These are phyloP conservation scores for Phylloscopus trochiloides DNA, from an alignment of 2,113 vertebrate species.

Conservation along the genomic window DNA sequence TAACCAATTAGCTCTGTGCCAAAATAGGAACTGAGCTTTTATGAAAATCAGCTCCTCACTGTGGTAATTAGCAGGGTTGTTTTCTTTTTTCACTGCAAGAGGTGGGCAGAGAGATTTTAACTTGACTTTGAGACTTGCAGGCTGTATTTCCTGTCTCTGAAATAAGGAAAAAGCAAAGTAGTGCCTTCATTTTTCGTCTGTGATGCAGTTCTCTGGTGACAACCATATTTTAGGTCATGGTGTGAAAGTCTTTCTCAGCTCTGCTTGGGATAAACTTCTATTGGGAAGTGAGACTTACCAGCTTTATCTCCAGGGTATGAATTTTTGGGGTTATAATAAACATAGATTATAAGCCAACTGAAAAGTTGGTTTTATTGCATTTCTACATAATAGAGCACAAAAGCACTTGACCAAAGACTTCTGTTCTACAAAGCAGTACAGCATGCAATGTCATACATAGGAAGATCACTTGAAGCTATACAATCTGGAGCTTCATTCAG, in stretches of 20 bases:
- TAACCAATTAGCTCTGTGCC: not conserved
- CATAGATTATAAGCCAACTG: not conserved
- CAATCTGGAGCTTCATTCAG: not conserved
- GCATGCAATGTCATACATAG: not conserved
- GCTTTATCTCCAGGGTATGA: not conserved
- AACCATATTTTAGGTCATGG: not conserved
- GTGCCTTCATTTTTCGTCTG: not conserved
- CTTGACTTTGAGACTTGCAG: not conserved
- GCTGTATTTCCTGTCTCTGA: not conserved
- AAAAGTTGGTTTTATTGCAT: not conserved
- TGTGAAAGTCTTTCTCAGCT: not conserved
- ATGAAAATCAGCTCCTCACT: not conserved
- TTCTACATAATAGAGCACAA: not conserved
- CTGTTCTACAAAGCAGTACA: not conserved
- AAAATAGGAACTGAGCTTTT: not conserved
- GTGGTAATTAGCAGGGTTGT: not conserved
- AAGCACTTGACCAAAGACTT: not conserved
- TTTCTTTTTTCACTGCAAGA: not conserved
- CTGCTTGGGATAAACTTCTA: not conserved
- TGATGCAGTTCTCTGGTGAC: not conserved
- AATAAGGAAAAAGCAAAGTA: not conserved
- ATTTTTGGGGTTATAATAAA: not conserved
- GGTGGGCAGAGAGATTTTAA: not conserved
- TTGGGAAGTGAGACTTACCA: not conserved
- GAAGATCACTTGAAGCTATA: conserved; percentile 43